phyloP scores from a whole-genome alignment of 64 coral and sea anemone genomes.

The Pocillopora damicornis region DNA sequence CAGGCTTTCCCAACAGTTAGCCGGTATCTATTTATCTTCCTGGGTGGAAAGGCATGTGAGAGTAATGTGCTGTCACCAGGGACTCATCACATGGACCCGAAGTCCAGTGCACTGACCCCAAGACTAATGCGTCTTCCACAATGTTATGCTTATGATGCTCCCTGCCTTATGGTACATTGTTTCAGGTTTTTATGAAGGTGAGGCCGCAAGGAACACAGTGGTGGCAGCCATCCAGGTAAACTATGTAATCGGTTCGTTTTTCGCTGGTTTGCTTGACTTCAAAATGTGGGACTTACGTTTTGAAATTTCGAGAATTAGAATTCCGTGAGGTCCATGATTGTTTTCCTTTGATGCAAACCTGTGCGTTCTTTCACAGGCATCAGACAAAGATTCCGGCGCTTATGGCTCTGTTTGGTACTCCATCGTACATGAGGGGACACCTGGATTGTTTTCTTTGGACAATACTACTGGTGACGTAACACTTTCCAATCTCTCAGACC shows the following conservation, averaged over 20 bases:
- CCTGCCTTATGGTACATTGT: neutral
- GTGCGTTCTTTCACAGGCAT: constrained; percentile 4
- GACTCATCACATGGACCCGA: too few species aligned
- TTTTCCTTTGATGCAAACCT: neutral
- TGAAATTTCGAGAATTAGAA: too few species aligned
- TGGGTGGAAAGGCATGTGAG: too few species aligned
- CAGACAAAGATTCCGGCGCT: constrained; percentile 37
- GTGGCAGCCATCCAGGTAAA: constrained; percentile 26
- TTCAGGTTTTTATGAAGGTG: constrained; percentile 28
- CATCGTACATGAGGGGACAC: neutral
- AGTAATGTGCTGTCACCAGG: too few species aligned
- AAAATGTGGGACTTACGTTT: neutral
- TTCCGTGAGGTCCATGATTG: neutral
- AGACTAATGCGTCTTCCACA: too few species aligned
- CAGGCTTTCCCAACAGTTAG: too few species aligned
- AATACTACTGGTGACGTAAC: constrained; percentile 25
- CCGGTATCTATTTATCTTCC: too few species aligned
- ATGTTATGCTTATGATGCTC: too few species aligned
- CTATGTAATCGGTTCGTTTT: neutral
- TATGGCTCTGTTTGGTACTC: constrained; percentile 30
- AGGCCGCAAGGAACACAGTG: neutral
- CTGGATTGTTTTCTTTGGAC: constrained; percentile 28
- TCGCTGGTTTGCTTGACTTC: neutral
- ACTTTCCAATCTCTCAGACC: neutral
- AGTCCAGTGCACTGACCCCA: too few species aligned